A percentile compares a stretch with the other conserved stretches of the same genome.
These are phyloP conservation scores for Marcusenius ussheri DNA, from an alignment of 2,113 vertebrate genomes.

Conservation along the genomic window DNA sequence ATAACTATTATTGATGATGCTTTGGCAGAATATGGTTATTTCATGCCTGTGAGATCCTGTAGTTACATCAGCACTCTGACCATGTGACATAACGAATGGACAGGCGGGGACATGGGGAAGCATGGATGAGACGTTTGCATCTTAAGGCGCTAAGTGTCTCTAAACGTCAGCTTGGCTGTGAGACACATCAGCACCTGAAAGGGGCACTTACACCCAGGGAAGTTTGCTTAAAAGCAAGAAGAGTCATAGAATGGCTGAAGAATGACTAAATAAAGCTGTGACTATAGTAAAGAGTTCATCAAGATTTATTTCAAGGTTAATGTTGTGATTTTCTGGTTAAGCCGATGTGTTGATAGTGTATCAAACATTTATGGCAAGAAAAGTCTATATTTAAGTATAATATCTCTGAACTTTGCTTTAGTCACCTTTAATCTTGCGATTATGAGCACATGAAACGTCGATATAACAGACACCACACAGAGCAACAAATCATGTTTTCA, in stretches of 20 bases:
- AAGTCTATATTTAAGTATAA: neutral
- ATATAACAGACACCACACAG: neutral
- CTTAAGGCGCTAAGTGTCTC: neutral
- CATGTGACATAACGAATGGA: neutral
- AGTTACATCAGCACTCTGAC: neutral
- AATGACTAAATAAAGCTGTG: neutral
- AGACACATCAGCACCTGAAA: neutral
- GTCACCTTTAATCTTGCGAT: neutral
- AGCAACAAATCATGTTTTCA: neutral
- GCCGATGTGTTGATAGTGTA: neutral
- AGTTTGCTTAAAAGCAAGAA: neutral
- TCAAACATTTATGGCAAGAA: neutral
- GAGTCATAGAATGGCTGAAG: neutral
- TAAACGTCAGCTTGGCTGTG: neutral
- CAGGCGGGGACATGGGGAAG: neutral
- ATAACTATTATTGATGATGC: slow-evolving; percentile 4
- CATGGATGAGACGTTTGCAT: neutral
- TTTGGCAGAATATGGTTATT: slow-evolving; percentile 1
- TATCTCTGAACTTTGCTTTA: neutral
- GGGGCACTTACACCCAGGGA: neutral
- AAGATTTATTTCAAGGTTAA: neutral
- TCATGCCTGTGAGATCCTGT: neutral
- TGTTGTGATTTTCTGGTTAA: neutral
- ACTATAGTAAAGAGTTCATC: neutral
- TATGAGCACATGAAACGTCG: neutral